Evolutionary conservation across 2,888 invertebrate species (phyloP).

Genomic region (Pediacus dermestoides): DNA sequence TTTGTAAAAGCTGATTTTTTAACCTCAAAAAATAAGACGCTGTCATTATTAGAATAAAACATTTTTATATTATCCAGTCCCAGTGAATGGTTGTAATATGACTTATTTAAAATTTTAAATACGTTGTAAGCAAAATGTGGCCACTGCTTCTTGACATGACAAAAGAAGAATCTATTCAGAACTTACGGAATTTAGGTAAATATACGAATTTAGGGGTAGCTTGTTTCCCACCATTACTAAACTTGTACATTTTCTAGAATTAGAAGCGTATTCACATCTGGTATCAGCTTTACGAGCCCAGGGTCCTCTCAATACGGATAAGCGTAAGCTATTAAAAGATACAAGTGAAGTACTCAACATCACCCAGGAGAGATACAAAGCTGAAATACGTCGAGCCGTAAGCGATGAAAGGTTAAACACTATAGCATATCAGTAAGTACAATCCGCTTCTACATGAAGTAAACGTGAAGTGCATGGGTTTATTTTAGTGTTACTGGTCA

Average conservation of each 20-base stretch:
- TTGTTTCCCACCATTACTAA: not conserved
- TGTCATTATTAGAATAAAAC: conserved; percentile 26
- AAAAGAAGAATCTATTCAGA: conserved; percentile 83
- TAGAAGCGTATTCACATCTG: conserved; percentile 88
- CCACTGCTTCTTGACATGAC: conserved; percentile 78
- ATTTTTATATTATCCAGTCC: too few species aligned
- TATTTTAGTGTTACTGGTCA: conserved; percentile 60
- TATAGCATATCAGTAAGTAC: conserved; percentile 82
- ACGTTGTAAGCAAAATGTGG: conserved; percentile 52
- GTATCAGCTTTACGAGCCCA: conserved; percentile 90
- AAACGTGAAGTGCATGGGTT: not conserved
- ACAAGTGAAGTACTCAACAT: conserved; percentile 80
- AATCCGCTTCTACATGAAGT: conserved; percentile 1
- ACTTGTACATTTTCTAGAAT: conserved; percentile 59
- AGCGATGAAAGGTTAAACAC: conserved; percentile 87
- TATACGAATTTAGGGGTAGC: not conserved
- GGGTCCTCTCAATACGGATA: conserved; percentile 79
- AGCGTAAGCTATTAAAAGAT: conserved; percentile 79
- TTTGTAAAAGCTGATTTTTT: conserved; percentile 11
- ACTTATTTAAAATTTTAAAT: conserved; percentile 19
- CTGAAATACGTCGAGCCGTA: conserved; percentile 86
- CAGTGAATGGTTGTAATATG: too few species aligned
- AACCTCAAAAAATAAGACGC: conserved; percentile 38
- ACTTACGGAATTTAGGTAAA: conserved; percentile 81
- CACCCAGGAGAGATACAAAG: conserved; percentile 85